Conservation (phyloP, 2,888 invertebrate species). For the Girardia tigrina region DNA sequence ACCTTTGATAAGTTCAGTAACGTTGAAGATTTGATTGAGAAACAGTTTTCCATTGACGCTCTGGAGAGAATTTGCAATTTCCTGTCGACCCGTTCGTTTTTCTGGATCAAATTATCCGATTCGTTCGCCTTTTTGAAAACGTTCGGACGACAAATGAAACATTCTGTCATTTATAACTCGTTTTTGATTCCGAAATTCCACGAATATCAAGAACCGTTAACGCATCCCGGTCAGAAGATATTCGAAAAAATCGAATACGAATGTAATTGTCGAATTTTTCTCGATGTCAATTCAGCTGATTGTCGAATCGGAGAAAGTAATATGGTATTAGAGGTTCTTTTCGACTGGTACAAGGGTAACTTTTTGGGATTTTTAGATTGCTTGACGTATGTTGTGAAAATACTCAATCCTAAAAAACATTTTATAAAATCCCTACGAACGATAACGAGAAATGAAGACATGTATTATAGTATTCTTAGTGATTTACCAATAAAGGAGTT, state of each 20-base stretch:
- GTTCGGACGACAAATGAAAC: background rate
- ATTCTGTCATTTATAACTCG: background rate
- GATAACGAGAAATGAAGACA: background rate
- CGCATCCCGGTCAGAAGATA: background rate
- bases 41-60: background rate
- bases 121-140: background rate
- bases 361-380: background rate
- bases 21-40: background rate
- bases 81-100: background rate
- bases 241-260: background rate
- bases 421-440: background rate
- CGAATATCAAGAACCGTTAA: background rate
- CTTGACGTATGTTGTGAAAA: background rate
- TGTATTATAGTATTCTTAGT: background rate
- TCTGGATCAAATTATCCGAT: background rate
- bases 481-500: background rate
- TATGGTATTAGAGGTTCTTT: background rate
- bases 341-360: background rate
- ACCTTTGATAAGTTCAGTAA: background rate
- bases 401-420: background rate
- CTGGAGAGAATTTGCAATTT: background rate
- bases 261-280: background rate
- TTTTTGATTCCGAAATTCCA: background rate
- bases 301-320: background rate
- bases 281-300: background rate